Base-by-base conservation (phyloP, 2,113 vertebrate genomes). In the Shinisaurus crocodilurus region DNA sequence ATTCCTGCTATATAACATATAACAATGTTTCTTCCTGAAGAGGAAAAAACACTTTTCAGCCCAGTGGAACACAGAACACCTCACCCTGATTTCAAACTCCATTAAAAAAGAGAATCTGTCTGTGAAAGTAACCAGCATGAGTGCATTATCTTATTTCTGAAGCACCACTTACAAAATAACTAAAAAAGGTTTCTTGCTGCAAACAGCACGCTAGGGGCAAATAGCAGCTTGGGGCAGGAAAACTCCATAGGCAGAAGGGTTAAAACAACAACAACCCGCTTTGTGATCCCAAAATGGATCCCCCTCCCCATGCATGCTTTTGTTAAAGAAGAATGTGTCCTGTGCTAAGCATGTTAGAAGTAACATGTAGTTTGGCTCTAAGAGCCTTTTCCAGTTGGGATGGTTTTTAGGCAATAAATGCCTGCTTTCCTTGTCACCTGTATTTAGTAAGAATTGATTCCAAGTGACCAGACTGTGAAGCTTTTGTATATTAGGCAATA, bases 1-100 rank as follows among this genome's bases (percentile, higher is more conserved):
- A 93, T 99, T 99, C 92, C 89, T 92, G 93, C 98, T 98, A 97
- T 99, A 98, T 88, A 98, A 98, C 0, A 98, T 99, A 84, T 97
- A 99, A 69, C 98, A 98, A 25, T 99, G 97, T 88, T 98, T 99
- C 92, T 96, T 98, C 69, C 99, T 99, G 13, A 96, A 95, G 63
- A 82, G 89, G 27, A 10, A 92, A n/a, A 43, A 57, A 50, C 45
- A 65, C 2, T 0, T 63, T 32, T 92, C 82, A 96, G 90, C 25
- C 29, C 0, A 83, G 10, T 45, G 5, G 34, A 34, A 43, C 25
- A 57, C 16, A 89, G 7, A 85, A 13, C 40, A 40, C 8, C 40
- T 25, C 40, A 77, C 10, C 43, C 43, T 70, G 69, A 15, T 15
- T 32, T 74, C 34, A n/a, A 1, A n/a, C 34, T 74, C 34, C 70